Evolutionary conservation across 1,140 invertebrate genomes (phyloP).

Genomic region (Rhagoletis pomonella): DNA sequence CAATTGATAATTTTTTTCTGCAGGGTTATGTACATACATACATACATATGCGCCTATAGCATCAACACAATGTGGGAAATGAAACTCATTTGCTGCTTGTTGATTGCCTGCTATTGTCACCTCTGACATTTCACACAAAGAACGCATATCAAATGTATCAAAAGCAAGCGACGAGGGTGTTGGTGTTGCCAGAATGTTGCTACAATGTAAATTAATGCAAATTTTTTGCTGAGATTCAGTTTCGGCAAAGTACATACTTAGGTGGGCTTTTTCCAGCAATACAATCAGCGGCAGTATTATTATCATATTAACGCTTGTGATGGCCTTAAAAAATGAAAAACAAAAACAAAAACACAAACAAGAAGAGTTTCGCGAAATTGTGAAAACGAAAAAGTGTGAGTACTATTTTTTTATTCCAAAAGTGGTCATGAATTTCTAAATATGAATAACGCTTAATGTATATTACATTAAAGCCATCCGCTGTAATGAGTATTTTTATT

Average conservation of each 20-base stretch:
- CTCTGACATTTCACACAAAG: constrained; percentile 3
- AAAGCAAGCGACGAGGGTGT: neutral
- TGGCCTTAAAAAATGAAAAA: neutral
- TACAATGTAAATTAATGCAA: neutral
- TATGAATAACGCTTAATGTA: neutral
- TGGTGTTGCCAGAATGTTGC: neutral
- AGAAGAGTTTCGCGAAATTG: neutral
- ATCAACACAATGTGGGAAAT: neutral
- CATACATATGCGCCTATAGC: neutral
- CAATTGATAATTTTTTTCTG: too few relatives aligned
- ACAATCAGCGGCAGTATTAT: constrained; percentile 23
- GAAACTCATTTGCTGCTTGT: constrained; percentile 35
- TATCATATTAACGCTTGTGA: constrained; percentile 27
- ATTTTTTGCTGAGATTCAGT: constrained; percentile 5
- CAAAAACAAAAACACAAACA: neutral
- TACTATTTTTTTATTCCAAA: neutral
- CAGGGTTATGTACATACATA: too few relatives aligned
- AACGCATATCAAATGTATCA: neutral
- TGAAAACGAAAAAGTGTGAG: neutral
- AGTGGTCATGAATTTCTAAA: neutral
- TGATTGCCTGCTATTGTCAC: constrained; percentile 42
- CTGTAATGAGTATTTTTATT: constrained; percentile 1
- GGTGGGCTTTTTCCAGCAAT: neutral
- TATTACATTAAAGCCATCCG: neutral
- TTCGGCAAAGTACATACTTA: neutral